These are phyloP conservation scores for Ancistrus triradiatus DNA, from an alignment of 2,113 vertebrate species.

Conservation along the genomic window DNA sequence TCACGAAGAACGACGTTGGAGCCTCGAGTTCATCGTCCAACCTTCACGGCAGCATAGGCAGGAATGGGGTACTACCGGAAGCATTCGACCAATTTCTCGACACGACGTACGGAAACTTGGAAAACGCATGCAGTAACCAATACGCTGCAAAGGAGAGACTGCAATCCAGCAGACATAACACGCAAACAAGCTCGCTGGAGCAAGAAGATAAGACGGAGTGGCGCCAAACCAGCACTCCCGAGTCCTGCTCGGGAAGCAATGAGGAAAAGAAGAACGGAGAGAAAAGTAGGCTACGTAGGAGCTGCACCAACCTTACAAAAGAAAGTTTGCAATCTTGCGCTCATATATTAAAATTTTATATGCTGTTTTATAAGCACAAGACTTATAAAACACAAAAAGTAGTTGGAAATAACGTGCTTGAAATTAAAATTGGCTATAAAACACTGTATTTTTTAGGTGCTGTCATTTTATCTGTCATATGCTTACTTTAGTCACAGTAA, in stretches of 20 bases:
- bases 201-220: conserved; percentile 78
- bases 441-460: conserved; percentile 44
- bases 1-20: conserved; percentile 84
- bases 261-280: conserved; percentile 89
- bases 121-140: conserved; percentile 67
- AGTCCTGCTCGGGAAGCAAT: conserved; percentile 96
- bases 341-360: conserved; percentile 98
- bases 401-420: conserved; percentile 93
- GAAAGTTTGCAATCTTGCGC: conserved; percentile 89
- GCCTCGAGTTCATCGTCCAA: conserved; percentile 81
- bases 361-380: conserved; percentile 99
- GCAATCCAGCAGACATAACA: conserved; percentile 45
- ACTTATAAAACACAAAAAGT: conserved; percentile 99
- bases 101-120: conserved; percentile 77
- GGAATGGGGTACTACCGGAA: conserved; percentile 94
- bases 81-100: conserved; percentile 98
- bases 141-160: conserved; percentile 62
- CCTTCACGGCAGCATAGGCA: conserved; percentile 93
- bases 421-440: conserved; percentile 99
- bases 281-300: conserved; percentile 92
- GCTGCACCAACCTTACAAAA: conserved; percentile 77
- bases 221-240: conserved; percentile 83
- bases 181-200: conserved; percentile 75
- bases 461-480: background rate
- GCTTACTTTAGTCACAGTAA: background rate